Conservation (phyloP, 2,888 invertebrate species). For the Drosophila neonasuta region DNA sequence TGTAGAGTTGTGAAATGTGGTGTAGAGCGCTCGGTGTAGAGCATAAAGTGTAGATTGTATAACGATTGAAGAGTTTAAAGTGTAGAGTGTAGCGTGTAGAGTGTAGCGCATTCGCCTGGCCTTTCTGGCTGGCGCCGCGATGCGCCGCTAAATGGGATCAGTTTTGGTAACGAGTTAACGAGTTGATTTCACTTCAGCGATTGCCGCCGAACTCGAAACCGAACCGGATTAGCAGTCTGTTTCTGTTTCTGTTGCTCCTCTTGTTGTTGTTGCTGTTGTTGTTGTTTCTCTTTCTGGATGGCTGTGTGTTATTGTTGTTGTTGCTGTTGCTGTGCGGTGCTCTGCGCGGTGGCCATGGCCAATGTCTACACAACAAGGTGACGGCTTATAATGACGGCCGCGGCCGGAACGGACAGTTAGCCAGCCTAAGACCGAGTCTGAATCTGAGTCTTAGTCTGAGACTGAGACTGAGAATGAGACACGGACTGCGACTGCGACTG, state of each 20-base stretch:
- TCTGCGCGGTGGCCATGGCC: slow-evolving; percentile 71
- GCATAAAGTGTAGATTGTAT: no score
- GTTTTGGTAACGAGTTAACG: slow-evolving; percentile 81
- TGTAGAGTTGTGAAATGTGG: not conserved
- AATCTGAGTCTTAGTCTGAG: slow-evolving; percentile 1
- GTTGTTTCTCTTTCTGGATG: slow-evolving; percentile 39
- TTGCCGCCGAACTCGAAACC: slow-evolving; percentile 68
- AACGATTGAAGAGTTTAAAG: not conserved
- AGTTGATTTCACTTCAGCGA: slow-evolving; percentile 80
- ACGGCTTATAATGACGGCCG: slow-evolving; percentile 77
- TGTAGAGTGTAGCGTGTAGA: not conserved
- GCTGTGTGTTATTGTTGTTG: slow-evolving; percentile 25
- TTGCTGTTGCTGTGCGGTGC: slow-evolving; percentile 2
- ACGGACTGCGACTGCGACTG: no score
- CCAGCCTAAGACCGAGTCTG: slow-evolving; percentile 26
- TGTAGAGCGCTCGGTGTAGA: not conserved
- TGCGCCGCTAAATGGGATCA: slow-evolving; percentile 79
- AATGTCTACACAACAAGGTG: slow-evolving; percentile 78
- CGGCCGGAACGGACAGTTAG: slow-evolving; percentile 62
- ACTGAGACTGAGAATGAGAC: slow-evolving; percentile 6
- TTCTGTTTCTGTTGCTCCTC: slow-evolving; percentile 20
- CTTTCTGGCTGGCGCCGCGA: slow-evolving; percentile 61
- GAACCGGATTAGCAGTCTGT: slow-evolving; percentile 68
- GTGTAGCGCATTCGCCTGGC: slow-evolving; percentile 45
- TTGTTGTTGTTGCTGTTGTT: slow-evolving; percentile 21